Conservation (phyloP, 2,797 vertebrate genomes). For the Lerista edwardsae region DNA sequence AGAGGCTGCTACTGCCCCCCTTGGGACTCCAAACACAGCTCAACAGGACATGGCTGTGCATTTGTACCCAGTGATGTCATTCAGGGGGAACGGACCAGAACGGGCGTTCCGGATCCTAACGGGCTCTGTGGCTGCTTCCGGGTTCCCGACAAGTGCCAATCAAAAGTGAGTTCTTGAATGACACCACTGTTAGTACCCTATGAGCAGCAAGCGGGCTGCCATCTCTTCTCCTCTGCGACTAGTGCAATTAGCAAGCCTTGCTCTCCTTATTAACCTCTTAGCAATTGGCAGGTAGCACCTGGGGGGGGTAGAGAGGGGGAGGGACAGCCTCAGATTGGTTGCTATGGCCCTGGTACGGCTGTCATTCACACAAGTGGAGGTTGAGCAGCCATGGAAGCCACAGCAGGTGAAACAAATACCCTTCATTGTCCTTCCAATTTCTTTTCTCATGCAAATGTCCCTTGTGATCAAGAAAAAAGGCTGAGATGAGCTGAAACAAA, state of each 20-base stretch:
- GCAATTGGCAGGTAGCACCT: not conserved
- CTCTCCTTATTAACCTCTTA: not conserved
- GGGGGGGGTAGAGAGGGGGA: not conserved
- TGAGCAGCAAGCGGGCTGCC: not conserved
- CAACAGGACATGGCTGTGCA: not conserved
- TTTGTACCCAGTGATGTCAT: too few relatives aligned
- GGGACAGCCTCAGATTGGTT: not conserved
- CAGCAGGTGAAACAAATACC: slow-evolving; percentile 13
- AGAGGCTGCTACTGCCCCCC: too few relatives aligned
- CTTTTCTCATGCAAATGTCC: slow-evolving; percentile 13
- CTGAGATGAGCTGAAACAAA: not conserved
- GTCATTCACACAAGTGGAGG: not conserved
- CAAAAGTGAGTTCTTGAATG: too few relatives aligned
- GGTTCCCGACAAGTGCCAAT: too few relatives aligned
- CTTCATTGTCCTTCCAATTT: slow-evolving; percentile 4
- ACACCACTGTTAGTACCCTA: too few relatives aligned
- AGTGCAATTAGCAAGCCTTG: too few relatives aligned
- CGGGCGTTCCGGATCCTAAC: too few relatives aligned
- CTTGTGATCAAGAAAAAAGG: not conserved
- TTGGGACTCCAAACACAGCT: too few relatives aligned
- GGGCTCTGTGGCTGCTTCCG: too few relatives aligned
- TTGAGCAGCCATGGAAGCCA: not conserved
- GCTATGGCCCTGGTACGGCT: not conserved
- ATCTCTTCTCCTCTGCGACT: not conserved
- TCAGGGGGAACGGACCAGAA: too few relatives aligned